A percentile compares a stretch with the other conserved stretches of the same genome.
Conservation (phyloP, 2,797 vertebrate species). For the Neoniphon sammara region DNA sequence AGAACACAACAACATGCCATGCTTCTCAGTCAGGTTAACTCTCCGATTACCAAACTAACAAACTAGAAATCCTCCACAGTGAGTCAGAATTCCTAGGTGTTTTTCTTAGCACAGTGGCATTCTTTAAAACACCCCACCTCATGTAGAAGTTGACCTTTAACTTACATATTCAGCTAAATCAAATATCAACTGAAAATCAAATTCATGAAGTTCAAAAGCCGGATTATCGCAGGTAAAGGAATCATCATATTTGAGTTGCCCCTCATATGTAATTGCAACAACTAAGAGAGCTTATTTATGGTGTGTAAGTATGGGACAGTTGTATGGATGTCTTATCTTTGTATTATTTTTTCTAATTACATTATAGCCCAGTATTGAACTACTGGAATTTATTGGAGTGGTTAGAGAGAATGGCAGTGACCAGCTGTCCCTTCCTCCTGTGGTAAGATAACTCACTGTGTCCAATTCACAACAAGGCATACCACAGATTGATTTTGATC, state of each 20-base stretch:
- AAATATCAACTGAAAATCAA: background rate
- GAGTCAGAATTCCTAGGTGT: conserved; percentile 56
- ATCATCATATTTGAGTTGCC: too few relatives aligned
- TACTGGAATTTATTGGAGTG: conserved; percentile 80
- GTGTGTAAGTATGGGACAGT: background rate
- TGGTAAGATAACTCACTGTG: conserved; percentile 68
- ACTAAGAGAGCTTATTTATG: background rate
- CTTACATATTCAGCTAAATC: conserved; percentile 5
- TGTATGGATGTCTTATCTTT: background rate
- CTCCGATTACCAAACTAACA: background rate
- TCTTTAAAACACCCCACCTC: conserved; percentile 50
- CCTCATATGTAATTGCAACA: background rate
- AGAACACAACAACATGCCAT: conserved; percentile 18
- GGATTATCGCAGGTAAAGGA: background rate
- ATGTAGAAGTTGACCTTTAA: conserved; percentile 32
- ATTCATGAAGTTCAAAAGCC: background rate
- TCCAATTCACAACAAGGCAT: background rate
- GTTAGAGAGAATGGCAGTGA: conserved; percentile 80
- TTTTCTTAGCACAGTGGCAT: conserved; percentile 44
- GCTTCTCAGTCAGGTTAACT: conserved; percentile 28
- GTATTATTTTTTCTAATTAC: conserved; percentile 26
- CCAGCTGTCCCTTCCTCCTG: conserved; percentile 62
- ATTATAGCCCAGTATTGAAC: conserved; percentile 81
- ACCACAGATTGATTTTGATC: background rate
- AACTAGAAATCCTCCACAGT: conserved; percentile 17